A percentile compares a stretch with the other conserved stretches of the same genome.
These are phyloP conservation scores for Prionailurus viverrinus DNA, from an alignment of 2,113 vertebrate genomes.

Conservation along the genomic window DNA sequence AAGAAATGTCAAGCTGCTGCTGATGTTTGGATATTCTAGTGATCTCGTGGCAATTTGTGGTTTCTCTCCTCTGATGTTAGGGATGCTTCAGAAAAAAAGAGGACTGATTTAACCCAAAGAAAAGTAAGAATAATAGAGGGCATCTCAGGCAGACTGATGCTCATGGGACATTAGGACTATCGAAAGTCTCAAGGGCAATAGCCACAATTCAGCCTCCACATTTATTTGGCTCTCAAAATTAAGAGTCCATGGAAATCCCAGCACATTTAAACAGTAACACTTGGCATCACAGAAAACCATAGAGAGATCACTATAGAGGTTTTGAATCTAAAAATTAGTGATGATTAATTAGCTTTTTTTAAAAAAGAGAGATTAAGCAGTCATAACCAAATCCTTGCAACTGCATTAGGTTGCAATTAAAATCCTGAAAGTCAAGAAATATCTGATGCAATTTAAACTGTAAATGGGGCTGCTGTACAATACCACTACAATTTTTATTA, in stretches of 20 bases:
- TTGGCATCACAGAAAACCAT: background rate
- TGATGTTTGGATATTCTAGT: background rate
- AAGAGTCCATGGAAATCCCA: background rate
- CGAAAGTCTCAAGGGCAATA: background rate
- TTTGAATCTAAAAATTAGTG: background rate
- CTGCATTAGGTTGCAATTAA: slow-evolving; percentile 36
- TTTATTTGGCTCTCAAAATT: background rate
- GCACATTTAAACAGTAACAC: background rate
- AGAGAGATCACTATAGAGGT: background rate
- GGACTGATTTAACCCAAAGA: background rate
- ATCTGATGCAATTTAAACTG: background rate
- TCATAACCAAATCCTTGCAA: slow-evolving; percentile 32
- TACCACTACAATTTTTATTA: background rate
- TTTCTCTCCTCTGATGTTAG: background rate
- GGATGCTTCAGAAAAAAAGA: background rate
- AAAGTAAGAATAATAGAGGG: background rate
- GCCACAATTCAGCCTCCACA: background rate
- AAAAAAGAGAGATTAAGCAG: slow-evolving; percentile 9
- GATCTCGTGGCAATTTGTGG: background rate
- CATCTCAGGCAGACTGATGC: background rate
- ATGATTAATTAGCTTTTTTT: background rate
- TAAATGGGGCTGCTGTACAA: background rate
- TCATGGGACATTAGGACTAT: background rate
- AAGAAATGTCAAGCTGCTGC: slow-evolving; percentile 33
- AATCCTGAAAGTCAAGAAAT: slow-evolving; percentile 41